Base-by-base conservation (phyloP, 2,113 vertebrate species). In the Pluvialis apricaria region DNA sequence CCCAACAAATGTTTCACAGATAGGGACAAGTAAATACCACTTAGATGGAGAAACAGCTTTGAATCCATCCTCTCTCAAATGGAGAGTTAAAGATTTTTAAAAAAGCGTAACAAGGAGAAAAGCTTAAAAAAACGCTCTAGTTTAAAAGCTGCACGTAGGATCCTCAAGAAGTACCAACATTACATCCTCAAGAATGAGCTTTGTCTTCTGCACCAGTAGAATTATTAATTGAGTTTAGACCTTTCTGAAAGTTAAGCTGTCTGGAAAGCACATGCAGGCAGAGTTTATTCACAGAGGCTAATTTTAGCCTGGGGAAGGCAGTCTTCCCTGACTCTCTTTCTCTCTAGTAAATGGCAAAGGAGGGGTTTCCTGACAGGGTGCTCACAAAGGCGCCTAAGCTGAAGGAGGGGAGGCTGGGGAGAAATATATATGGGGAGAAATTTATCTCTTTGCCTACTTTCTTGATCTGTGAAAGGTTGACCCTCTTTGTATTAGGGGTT, bases 231-330 rank as follows among this genome's bases (percentile, higher is more conserved):
- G 79, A 75, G 64, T 71, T 92, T 72, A 57, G 64, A 72, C 36
- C 70, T 91, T 90, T 90, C 92, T 93, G 72, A 58, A 93, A 93
- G 94, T 88, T 86, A 86, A 88, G 69, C 94, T 92, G 22, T 54
- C 75, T 91, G 92, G 72, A 86, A 96, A 93, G 84, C 89, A 44
- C 44, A 68, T 38, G 54, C 38, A 65, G 47, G 61, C 82, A 52
- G 61, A 31, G 38, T 92, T 93, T 95, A 80, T 95, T 92, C 95
- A 94, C 31, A 89, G 57, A 87, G 81, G 52, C 57, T 89, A 45
- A 82, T 81, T 94, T 92, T 92, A 92, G 60, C 60, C 86, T 75
- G 57, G 69, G 72, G 89, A 94, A 94, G 69, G 83, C 82, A 90
- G 68, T 81, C 82, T 84, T 90, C 88, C 64, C 69, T 86, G 94